Conservation (phyloP, 1,140 invertebrate genomes). For the Aphis craccivora region DNA sequence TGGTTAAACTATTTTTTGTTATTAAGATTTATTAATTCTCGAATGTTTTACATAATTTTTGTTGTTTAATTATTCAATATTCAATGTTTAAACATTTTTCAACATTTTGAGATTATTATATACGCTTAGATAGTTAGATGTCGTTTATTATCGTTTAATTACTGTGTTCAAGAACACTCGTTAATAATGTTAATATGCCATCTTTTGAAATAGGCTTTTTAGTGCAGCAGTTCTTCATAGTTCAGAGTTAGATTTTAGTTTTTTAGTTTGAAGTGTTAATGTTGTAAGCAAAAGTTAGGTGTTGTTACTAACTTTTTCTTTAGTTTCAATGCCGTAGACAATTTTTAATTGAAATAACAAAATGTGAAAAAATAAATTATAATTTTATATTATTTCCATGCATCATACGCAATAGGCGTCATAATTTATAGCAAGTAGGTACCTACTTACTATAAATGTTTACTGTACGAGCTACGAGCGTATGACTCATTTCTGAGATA, state of each 20-base stretch:
- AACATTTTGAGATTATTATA: background rate
- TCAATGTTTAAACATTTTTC: background rate
- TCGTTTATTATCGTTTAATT: background rate
- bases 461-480: background rate
- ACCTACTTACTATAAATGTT: slow-evolving; percentile 1
- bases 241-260: background rate
- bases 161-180: background rate
- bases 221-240: background rate
- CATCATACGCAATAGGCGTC: background rate
- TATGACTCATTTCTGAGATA: slow-evolving; percentile 15
- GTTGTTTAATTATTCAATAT: background rate
- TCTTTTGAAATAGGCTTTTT: background rate
- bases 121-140: background rate
- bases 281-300: background rate
- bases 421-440: background rate
- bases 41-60: background rate
- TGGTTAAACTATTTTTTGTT: background rate
- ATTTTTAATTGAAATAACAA: background rate
- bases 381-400: background rate
- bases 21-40: background rate
- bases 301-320: background rate
- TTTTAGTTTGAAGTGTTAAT: background rate
- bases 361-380: background rate
- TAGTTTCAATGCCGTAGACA: background rate
- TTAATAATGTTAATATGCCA: background rate